Evolutionary conservation across 2,797 vertebrate genomes (phyloP), one percentile per base, ranked within the genome.

Genomic region (Caiman crocodilus): DNA sequence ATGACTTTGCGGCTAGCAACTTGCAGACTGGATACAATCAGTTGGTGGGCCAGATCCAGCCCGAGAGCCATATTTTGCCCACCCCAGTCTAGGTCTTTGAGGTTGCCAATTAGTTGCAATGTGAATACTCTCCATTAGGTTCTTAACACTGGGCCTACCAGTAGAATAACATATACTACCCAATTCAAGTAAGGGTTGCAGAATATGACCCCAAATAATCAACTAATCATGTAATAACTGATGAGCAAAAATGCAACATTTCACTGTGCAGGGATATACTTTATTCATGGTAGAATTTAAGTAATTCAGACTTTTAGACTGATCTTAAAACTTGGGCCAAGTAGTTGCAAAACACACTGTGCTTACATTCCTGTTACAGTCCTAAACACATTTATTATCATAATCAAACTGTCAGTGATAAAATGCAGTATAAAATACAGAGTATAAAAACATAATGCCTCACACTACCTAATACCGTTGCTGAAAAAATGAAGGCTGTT

Each of bases 251-350:
- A 26, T 5, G 60, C n/a, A 61, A 23, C 42, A 8, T 92, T 81
- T 83, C 81, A 76, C 35, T 91, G 78, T 83, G 81, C 69, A 71
- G n/a, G 26, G 50, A 18, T 76, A 78, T 3, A 71, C n/a, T 93
- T 94, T 89, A 93, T 85, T 96, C 79, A 71, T 87, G 81, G 75
- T 84, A 84, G 75, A 92, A 75, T 3, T 23, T 60, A n/a, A 73
- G 16, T 4, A 4, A 26, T 94, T 88, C 79, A 65, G 80, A 78
- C 88, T 73, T 61, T 77, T 35, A 63, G 87, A 55, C 35, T 76
- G 79, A 84, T 84, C 90, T 93, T 71, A 89, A 80, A 95, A 58
- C 42, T 28, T 1, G 6, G 93, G 67, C 61, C 63, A 58, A 30
- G 56, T 85, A 57, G 26, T 93, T 92, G 81, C 55, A 71, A 87